Conservation (phyloP, 2,888 invertebrate species). For the Xanthia icteritia region DNA sequence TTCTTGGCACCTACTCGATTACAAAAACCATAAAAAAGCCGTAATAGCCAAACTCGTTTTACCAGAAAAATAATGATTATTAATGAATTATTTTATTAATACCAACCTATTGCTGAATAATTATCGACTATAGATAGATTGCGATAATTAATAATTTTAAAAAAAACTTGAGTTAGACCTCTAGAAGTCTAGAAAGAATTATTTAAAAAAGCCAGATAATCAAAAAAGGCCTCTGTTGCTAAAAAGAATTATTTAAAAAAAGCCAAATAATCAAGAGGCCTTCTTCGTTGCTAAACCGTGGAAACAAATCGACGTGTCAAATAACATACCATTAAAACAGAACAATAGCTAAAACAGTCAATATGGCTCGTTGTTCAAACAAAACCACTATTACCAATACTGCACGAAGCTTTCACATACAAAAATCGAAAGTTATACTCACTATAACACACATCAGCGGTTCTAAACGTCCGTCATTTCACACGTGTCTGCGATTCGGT, state of each 20-base stretch:
- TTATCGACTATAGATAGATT: too few relatives aligned
- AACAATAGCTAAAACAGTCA: constrained; percentile 48
- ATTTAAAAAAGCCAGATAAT: neutral
- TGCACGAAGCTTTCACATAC: constrained; percentile 67
- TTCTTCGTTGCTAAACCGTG: neutral
- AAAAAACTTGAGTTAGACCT: neutral
- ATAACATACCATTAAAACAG: constrained; percentile 28
- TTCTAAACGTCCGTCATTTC: constrained; percentile 69
- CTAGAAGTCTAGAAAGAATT: neutral
- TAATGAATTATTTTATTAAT: neutral
- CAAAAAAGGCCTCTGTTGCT: too few relatives aligned
- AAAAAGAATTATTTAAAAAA: neutral
- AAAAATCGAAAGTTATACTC: constrained; percentile 79
- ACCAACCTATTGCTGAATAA: too few relatives aligned
- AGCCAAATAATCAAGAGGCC: neutral
- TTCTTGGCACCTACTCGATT: neutral
- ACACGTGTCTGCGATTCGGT: constrained; percentile 64
- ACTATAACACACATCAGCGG: constrained; percentile 59
- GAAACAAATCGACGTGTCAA: constrained; percentile 20
- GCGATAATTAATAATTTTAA: too few relatives aligned
- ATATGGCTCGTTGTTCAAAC: constrained; percentile 51
- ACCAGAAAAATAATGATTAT: neutral
- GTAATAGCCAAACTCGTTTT: constrained; percentile 3
- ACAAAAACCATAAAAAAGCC: neutral
- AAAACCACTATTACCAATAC: constrained; percentile 57